Base-by-base conservation (phyloP, 2,888 invertebrate genomes). In the Cordilura impudica region DNA sequence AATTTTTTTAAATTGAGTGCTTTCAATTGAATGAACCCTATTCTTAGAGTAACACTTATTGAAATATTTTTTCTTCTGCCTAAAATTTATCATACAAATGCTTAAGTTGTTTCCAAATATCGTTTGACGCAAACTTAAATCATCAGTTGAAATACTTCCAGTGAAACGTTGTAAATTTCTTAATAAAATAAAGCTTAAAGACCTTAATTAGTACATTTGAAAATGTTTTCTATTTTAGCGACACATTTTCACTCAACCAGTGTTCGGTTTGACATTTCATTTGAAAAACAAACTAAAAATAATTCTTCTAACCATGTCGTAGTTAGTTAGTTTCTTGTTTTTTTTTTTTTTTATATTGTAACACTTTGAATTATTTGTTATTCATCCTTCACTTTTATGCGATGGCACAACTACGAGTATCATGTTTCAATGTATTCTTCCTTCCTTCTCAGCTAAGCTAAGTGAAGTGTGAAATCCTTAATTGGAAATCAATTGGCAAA, bases 391-490 rank as follows among this genome's bases (percentile, higher is more conserved):
- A 49, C 21, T 63, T 69, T 49, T 29, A n/a, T 39, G 21, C 47
- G 43, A 51, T 78, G 56, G 56, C 49, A 61, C 39, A 51, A 21
- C n/a, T n/a, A 58, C 39, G 21, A 45, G 4, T 16, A 29, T 49
- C 63, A 10, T 60, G 29, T 49, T 56, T 35, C 70, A 43, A n/a
- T 18, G 26, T 53, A 61, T 51, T 71, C 29, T 67, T 61, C 74
- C 4, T 43, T n/a, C 21, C 6, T n/a, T 47, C 60, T 26, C 19
- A 23, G 16, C 18, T 10, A 12, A 23, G 31, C 45, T 51, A 66
- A 53, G 71, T 79, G 79, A 79, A 79, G 79, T 79, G 79, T 79
- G 79, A 79, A 79, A 75, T 79, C 79, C 79, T 79, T 79, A 79
- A 79, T 79, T 79, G 73, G 78, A 80, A 78, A 70, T 71, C 74